Base-by-base conservation (phyloP, 2,797 vertebrate species). In the Hafferia zeledoni region DNA sequence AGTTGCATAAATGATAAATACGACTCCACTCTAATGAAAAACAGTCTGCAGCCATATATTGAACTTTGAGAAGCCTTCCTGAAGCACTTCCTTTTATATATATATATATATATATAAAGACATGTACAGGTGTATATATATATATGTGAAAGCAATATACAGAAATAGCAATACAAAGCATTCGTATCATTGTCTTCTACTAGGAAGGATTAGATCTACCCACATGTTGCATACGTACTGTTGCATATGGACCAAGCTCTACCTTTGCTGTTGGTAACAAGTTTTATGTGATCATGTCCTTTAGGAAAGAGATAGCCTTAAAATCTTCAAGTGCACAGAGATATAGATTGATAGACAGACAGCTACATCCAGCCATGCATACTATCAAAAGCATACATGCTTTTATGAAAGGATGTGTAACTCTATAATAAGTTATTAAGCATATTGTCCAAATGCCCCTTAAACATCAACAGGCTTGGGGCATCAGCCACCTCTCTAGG, bases 141-240 rank as follows among this genome's bases (percentile, higher is more conserved):
- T 11, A 25, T 53, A 53, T 53, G 70, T 35, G 18, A 17, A 11
- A 83, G 8, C 10, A 67, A 37, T 24, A 43, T 11, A 35, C n/a
- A 41, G 28, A 83, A 69, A 63, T 11, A 74, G 5, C 24, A 44
- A 30, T n/a, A 49, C 23, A 76, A 87, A 82, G 5, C 13, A 13
- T 46, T 63, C 65, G 4, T 43, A 37, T 75, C 43, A 9, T 17
- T 56, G 39, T 18, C 22, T 64, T 65, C 28, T 47, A 17, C 20
- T 43, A n/a, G 39, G 41, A 82, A 61, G 31, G 27, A 47, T 43
- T 44, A 53, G 23, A 39, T 27, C 27, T 64, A 56, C 18, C 24
- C 12, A 60, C 18, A 27, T 0, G 0, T 19, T 46, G 24, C 17
- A 63, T 8, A 46, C 33, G 23, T 13, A 33, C 3, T 35, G 6